phyloP scores from a whole-genome alignment of 2,797 vertebrate genomes.

The Pseudomugil gertrudae region DNA sequence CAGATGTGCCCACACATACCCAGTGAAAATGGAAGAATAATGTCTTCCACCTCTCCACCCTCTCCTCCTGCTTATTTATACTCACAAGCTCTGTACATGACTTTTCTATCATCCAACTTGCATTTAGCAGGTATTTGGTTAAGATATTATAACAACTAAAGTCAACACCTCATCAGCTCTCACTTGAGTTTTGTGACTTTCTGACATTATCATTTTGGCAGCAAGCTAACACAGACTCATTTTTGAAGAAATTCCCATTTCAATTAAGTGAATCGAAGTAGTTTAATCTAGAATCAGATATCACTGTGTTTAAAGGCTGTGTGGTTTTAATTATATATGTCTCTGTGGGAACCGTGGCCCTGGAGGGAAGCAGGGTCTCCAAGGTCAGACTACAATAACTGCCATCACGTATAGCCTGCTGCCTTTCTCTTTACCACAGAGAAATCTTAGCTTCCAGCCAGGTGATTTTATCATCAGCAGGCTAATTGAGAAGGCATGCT shows the following conservation, averaged over 20 bases:
- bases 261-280: conserved; percentile 57
- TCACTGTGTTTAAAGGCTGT: conserved; percentile 48
- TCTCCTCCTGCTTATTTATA: conserved; percentile 6
- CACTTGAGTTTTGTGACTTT: conserved; percentile 32
- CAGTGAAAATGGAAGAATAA: conserved; percentile 37
- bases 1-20: conserved; percentile 44
- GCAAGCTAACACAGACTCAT: conserved; percentile 18
- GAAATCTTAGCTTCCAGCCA: conserved; percentile 60
- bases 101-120: conserved; percentile 44
- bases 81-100: conserved; percentile 33
- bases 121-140: conserved; percentile 55
- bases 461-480: conserved; percentile 75
- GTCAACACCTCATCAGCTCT: conserved; percentile 38
- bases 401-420: conserved; percentile 53
- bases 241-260: conserved; percentile 57
- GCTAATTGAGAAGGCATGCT: conserved; percentile 76
- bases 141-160: conserved; percentile 37
- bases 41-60: conserved; percentile 4
- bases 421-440: conserved; percentile 19
- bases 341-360: conserved; percentile 58
- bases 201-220: conserved; percentile 13
- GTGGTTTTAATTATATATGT: conserved; percentile 70
- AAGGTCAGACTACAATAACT: conserved; percentile 67
- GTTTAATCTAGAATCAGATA: conserved; percentile 73
- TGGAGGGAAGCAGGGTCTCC: conserved; percentile 53